Evolutionary conservation across 2,113 vertebrate species (phyloP).

Genomic region (Periophthalmodon schlosseri): DNA sequence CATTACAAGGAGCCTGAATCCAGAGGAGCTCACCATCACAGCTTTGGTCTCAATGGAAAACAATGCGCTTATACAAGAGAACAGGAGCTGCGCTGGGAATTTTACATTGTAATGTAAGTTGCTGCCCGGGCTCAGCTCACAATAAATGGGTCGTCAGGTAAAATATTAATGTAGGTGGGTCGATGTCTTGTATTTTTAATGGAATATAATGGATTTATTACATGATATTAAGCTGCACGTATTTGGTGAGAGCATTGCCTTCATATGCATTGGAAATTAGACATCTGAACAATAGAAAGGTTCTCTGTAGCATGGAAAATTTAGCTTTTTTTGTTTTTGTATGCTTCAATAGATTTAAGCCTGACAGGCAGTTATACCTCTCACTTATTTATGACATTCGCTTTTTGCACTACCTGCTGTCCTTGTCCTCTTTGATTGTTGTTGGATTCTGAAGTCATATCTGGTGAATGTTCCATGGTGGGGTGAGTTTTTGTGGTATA

Average conservation of each 20-base stretch:
- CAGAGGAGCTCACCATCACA: slow-evolving; percentile 4
- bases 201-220: slow-evolving; percentile 55
- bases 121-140: slow-evolving; percentile 34
- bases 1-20: slow-evolving; percentile 45
- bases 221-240: slow-evolving; percentile 35
- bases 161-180: slow-evolving; percentile 65
- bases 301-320: background rate
- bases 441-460: slow-evolving; percentile 22
- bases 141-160: slow-evolving; percentile 59
- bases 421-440: slow-evolving; percentile 17
- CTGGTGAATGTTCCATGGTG: background rate
- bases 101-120: slow-evolving; percentile 44
- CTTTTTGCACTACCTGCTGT: slow-evolving; percentile 29
- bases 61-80: slow-evolving; percentile 26
- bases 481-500: background rate
- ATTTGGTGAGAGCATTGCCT: slow-evolving; percentile 14
- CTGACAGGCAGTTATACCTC: slow-evolving; percentile 24
- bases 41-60: slow-evolving; percentile 22
- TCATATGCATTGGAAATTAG: slow-evolving; percentile 15
- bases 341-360: slow-evolving; percentile 24
- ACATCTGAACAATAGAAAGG: background rate
- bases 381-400: slow-evolving; percentile 55
- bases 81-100: slow-evolving; percentile 27
- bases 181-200: slow-evolving; percentile 61
- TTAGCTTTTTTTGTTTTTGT: slow-evolving; percentile 5